phyloP scores from a whole-genome alignment of 1,140 invertebrate genomes.

The Manduca sexta region DNA sequence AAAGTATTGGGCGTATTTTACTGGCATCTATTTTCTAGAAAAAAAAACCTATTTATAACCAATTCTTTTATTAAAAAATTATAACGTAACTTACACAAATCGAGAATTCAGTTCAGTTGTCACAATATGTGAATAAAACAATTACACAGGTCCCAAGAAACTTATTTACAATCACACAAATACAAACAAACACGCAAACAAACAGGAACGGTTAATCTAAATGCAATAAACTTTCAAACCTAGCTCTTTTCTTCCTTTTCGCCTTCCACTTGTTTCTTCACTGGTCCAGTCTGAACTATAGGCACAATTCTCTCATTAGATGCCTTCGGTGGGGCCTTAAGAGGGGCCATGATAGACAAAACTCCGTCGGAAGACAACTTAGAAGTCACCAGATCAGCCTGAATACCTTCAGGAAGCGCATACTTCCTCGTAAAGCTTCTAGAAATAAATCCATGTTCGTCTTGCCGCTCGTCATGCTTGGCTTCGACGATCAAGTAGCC shows the following conservation, averaged over 20 bases:
- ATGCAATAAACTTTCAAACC: no score
- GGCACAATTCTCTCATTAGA: slow-evolving; percentile 75
- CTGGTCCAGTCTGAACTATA: slow-evolving; percentile 77
- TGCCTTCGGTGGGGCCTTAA: slow-evolving; percentile 68
- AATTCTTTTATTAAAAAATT: no score
- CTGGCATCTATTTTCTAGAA: no score
- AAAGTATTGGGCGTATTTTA: no score
- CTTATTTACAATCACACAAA: no score
- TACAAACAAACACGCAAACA: no score
- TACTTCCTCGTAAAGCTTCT: slow-evolving; percentile 82
- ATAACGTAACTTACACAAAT: no score
- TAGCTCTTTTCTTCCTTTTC: slow-evolving; percentile 9
- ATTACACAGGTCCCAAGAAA: no score
- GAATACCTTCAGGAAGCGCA: slow-evolving; percentile 79
- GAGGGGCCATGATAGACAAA: slow-evolving; percentile 78
- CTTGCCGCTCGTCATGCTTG: slow-evolving; percentile 83
- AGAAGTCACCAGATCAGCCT: slow-evolving; percentile 77
- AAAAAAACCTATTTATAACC: no score
- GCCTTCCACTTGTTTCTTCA: slow-evolving; percentile 30
- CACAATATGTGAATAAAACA: no score
- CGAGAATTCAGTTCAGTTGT: no score
- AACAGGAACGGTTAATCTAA: no score
- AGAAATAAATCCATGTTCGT: slow-evolving; percentile 82
- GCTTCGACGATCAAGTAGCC: slow-evolving; percentile 79
- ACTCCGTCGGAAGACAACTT: slow-evolving; percentile 83